Percentiles rank a stretch among this genome's conserved stretches.
Conservation (phyloP, 2,797 vertebrate species). For the Falco columbarius region DNA sequence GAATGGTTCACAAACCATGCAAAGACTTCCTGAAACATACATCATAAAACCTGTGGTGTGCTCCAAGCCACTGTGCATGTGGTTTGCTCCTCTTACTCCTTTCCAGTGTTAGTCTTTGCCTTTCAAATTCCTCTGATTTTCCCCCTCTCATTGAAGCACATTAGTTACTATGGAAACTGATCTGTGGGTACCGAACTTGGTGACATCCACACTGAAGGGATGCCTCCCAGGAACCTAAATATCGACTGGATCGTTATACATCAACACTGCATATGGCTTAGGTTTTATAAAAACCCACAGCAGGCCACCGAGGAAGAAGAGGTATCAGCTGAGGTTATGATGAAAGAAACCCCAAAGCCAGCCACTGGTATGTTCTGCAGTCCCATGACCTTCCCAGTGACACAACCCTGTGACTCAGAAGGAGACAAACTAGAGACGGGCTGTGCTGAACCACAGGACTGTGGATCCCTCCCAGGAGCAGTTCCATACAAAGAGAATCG, state of each 20-base stretch:
- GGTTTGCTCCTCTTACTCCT: slow-evolving; percentile 1
- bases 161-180: slow-evolving; percentile 73
- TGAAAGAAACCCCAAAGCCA: slow-evolving; percentile 6
- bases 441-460: background rate
- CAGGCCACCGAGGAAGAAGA: background rate
- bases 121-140: slow-evolving; percentile 43
- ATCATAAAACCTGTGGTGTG: background rate
- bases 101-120: background rate
- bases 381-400: slow-evolving; percentile 13
- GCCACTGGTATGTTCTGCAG: background rate
- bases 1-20: background rate
- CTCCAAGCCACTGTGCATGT: background rate
- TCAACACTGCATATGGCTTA: background rate
- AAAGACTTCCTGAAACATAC: background rate
- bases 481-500: accelerated
- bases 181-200: slow-evolving; percentile 26
- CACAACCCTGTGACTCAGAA: slow-evolving; percentile 16
- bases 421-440: background rate
- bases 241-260: background rate
- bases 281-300: background rate
- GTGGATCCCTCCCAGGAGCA: background rate
- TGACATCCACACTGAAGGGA: slow-evolving; percentile 14
- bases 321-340: background rate
- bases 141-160: slow-evolving; percentile 29
- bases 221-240: slow-evolving; percentile 10